These are phyloP conservation scores for Tetrax tetrax DNA, from an alignment of 2,113 vertebrate species.

Conservation along the genomic window DNA sequence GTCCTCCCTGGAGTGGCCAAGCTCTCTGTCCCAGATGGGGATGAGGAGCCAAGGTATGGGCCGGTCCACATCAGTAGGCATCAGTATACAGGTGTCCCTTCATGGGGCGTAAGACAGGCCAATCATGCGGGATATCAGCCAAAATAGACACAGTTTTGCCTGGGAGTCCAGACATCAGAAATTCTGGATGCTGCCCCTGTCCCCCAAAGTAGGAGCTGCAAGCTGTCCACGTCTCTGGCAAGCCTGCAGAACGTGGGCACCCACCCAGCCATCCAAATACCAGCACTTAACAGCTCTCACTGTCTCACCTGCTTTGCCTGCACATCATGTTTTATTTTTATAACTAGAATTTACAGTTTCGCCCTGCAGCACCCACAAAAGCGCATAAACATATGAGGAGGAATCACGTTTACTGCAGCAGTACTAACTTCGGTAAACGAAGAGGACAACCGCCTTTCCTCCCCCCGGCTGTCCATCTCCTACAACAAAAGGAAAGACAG, in stretches of 20 bases:
- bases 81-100: not conserved
- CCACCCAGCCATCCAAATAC: not conserved
- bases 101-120: not conserved
- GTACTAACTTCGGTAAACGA: not conserved
- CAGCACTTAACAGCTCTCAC: not conserved
- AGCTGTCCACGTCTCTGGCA: not conserved
- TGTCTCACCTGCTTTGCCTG: not conserved
- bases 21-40: not conserved
- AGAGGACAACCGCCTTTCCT: not conserved
- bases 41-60: fast-evolving
- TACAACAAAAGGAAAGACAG: not conserved
- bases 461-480: not conserved
- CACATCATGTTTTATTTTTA: not conserved
- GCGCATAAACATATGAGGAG: not conserved
- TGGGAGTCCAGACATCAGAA: not conserved
- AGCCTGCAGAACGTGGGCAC: not conserved
- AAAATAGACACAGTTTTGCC: not conserved
- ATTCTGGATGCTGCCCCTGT: not conserved
- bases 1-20: not conserved
- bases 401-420: not conserved
- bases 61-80: not conserved
- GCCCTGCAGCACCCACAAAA: constrained; percentile 2
- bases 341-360: constrained; percentile 17
- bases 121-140: not conserved
- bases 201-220: not conserved